Percentiles rank a stretch among this genome's conserved stretches.
Conservation (phyloP, 2,113 vertebrate genomes). For the Rhegmatorhina hoffmannsi region DNA sequence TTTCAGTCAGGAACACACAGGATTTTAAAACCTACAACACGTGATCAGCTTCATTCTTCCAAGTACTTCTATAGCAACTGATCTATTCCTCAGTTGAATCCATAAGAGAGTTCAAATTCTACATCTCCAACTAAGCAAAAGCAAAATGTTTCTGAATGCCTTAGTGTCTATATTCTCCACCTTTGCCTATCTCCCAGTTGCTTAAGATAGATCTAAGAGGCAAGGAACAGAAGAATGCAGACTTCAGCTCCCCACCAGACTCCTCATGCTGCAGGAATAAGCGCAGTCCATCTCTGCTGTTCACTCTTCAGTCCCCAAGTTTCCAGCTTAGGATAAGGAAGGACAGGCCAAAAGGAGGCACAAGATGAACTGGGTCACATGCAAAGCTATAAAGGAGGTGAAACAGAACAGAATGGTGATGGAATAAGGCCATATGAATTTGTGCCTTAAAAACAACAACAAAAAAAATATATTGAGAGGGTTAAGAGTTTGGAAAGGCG, state of each 20-base stretch:
- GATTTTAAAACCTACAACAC: background rate
- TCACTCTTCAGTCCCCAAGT: background rate
- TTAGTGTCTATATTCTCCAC: background rate
- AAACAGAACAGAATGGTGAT: background rate
- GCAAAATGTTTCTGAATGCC: background rate
- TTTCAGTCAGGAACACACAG: background rate
- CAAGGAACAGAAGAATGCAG: background rate
- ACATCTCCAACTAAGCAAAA: background rate
- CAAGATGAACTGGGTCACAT: background rate
- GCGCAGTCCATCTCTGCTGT: fast-evolving
- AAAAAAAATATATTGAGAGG: background rate
- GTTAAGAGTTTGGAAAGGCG: background rate
- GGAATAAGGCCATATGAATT: background rate
- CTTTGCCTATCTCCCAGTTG: background rate
- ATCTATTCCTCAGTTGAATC: background rate
- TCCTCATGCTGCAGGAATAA: background rate
- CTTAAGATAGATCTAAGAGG: background rate
- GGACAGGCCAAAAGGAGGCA: background rate
- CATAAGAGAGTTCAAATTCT: background rate
- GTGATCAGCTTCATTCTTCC: background rate
- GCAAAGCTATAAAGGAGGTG: background rate
- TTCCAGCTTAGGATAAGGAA: background rate
- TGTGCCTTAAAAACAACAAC: background rate
- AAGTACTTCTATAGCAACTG: background rate
- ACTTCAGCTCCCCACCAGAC: background rate